These are phyloP conservation scores for Conistra vaccinii DNA, from an alignment of 2,888 invertebrate species.

Conservation along the genomic window DNA sequence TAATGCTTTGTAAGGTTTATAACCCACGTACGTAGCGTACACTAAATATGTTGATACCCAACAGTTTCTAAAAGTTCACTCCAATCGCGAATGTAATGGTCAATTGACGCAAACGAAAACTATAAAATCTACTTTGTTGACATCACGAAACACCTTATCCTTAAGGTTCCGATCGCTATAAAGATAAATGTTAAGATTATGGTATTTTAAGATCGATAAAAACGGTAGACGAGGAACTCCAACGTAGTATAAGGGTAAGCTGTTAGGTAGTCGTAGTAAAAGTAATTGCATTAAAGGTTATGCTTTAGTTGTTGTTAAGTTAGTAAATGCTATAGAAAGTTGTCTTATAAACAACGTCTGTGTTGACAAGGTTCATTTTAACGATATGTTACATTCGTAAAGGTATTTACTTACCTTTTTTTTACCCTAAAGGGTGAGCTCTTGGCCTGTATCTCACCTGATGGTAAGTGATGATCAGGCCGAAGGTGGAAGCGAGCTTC, in stretches of 20 bases:
- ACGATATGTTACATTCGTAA: slow-evolving; percentile 1
- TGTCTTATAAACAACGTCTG: no score
- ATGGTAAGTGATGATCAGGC: no score
- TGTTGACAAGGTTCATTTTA: neutral
- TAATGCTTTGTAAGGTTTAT: slow-evolving; percentile 31
- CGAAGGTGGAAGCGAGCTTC: no score
- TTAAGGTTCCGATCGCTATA: slow-evolving; percentile 51
- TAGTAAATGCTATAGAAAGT: no score
- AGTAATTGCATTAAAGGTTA: slow-evolving; percentile 8
- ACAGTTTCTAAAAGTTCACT: slow-evolving; percentile 66
- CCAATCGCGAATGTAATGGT: slow-evolving; percentile 65
- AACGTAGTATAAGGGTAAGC: neutral
- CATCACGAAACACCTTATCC: slow-evolving; percentile 49
- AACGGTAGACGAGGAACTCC: slow-evolving; percentile 11
- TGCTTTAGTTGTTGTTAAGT: neutral
- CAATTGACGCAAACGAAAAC: slow-evolving; percentile 66
- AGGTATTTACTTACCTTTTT: neutral
- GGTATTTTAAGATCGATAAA: slow-evolving; percentile 28
- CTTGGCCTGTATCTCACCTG: no score
- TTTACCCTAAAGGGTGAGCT: no score
- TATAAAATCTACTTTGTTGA: slow-evolving; percentile 75
- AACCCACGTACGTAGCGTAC: slow-evolving; percentile 40
- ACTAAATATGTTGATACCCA: slow-evolving; percentile 41
- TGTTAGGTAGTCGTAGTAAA: neutral
- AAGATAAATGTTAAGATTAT: slow-evolving; percentile 43